Evolutionary conservation across 2,888 invertebrate species (phyloP), one percentile per base, ranked within the genome.

Genomic region (Acanthacorydalis orientalis): DNA sequence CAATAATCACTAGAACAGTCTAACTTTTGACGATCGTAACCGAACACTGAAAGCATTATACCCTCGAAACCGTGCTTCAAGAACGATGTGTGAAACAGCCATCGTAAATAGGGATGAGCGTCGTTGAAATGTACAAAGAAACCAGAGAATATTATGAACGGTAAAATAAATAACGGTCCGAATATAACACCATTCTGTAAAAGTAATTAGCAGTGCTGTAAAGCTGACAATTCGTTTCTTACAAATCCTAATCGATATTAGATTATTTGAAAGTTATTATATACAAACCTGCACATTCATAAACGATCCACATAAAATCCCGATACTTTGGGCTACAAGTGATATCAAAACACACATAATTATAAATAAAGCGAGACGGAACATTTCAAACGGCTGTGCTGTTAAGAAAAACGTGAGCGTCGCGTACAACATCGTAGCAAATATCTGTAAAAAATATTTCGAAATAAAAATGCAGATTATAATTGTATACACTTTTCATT

Each of bases 81-180:
- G 63, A 89, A 93, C 0, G 92, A 92, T 33, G 81, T 65, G 60
- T 92, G 84, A 57, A 92, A 90, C 32, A 93, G 56, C 90, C 91
- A 93, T 42, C 78, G 78, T 53, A 90, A 68, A 57, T 78, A 78
- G 1, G 67, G 64, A 8, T 89, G 89, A 2, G 90, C 83, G 56
- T 91, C 88, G 55, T 75, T 76, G 56, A 85, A 74, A 57, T 81
- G 83, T 1, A 95, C 78, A 62, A 95, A 93, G 68, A 92, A 93
- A 7, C 95, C 95, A 48, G 90, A 89, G 68, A 95, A 93, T 55
- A 90, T 73, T 23, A 87, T 75, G 60, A 92, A 89, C 0, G 95
- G 93, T 63, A 88, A 77, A 52, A 87, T 78, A 57, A 83, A 77
- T 53, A 93, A 79, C 8, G 93, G 89, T 6, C 93, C 95, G 60